These are phyloP conservation scores for Trachelus iudaicus DNA, from an alignment of 2,888 invertebrate genomes.

Conservation along the genomic window DNA sequence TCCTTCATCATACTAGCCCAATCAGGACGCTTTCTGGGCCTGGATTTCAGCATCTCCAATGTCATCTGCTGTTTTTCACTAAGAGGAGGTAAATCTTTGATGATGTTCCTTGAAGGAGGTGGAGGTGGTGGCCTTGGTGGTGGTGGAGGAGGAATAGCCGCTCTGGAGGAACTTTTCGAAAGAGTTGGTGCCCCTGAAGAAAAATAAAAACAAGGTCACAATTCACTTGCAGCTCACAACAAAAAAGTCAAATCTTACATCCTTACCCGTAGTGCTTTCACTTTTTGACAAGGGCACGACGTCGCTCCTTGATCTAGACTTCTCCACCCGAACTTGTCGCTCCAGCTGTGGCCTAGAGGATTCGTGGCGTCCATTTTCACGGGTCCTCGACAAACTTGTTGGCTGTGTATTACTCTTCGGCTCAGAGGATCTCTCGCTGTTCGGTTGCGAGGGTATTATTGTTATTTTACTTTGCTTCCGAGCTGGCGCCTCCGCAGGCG, in stretches of 20 bases:
- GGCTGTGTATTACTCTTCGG: constrained; percentile 5
- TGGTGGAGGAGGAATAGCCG: constrained; percentile 65
- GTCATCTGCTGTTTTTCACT: constrained; percentile 73
- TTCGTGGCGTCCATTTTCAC: constrained; percentile 60
- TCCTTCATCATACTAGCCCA: constrained; percentile 94
- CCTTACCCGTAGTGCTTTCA: constrained; percentile 61
- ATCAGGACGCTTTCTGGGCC: constrained; percentile 85
- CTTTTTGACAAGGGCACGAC: constrained; percentile 57
- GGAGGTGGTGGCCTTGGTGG: constrained; percentile 82
- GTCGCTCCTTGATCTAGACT: constrained; percentile 59
- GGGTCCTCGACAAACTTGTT: constrained; percentile 37
- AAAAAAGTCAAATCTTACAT: neutral
- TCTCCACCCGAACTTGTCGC: constrained; percentile 60
- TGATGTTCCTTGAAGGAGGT: constrained; percentile 56
- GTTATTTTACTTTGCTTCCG: constrained; percentile 66
- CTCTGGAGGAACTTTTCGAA: constrained; percentile 61
- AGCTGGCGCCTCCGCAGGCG: constrained; percentile 30
- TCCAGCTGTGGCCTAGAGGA: constrained; percentile 59
- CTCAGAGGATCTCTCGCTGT: constrained; percentile 41
- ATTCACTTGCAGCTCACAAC: neutral
- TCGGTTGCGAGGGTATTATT: constrained; percentile 64
- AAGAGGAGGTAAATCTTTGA: constrained; percentile 69
- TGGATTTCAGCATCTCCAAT: constrained; percentile 78
- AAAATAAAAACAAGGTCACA: neutral
- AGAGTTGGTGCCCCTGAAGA: constrained; percentile 59